Evolutionary conservation across 1,140 invertebrate genomes (phyloP).

Genomic region (Drosophila melanica): DNA sequence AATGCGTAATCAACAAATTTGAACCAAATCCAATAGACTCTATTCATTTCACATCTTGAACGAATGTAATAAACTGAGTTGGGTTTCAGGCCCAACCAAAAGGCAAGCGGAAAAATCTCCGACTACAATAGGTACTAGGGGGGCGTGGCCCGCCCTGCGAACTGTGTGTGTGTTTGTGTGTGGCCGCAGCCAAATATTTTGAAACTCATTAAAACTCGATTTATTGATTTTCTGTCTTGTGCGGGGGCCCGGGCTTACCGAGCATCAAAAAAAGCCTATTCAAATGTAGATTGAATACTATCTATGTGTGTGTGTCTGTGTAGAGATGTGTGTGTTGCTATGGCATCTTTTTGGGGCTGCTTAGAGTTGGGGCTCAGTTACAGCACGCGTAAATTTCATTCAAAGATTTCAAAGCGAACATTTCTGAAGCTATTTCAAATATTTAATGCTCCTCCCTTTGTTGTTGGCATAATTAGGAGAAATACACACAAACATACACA

Average conservation of each 20-base stretch:
- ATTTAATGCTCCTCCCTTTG: slow-evolving; percentile 1
- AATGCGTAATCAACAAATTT: no score
- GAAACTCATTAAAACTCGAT: slow-evolving; percentile 75
- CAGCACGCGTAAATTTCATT: slow-evolving; percentile 4
- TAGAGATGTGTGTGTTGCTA: neutral
- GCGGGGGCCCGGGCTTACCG: neutral
- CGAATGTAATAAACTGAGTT: neutral
- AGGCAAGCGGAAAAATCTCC: no score
- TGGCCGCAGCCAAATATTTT: slow-evolving; percentile 59
- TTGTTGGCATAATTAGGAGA: slow-evolving; percentile 6
- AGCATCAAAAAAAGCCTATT: slow-evolving; percentile 28
- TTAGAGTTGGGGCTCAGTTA: neutral
- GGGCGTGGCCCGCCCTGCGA: no score
- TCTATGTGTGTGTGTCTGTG: neutral
- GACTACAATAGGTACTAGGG: no score
- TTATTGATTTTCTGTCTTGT: slow-evolving; percentile 75
- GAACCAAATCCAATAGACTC: no score
- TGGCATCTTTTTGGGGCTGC: neutral
- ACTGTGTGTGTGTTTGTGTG: no score
- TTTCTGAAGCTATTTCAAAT: slow-evolving; percentile 33
- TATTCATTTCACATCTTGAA: neutral
- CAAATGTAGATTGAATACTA: slow-evolving; percentile 32
- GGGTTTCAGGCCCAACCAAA: neutral
- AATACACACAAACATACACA: neutral
- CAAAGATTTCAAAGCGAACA: slow-evolving; percentile 30